Conservation (phyloP, 1,140 invertebrate species). For the Platorchestia sp. region DNA sequence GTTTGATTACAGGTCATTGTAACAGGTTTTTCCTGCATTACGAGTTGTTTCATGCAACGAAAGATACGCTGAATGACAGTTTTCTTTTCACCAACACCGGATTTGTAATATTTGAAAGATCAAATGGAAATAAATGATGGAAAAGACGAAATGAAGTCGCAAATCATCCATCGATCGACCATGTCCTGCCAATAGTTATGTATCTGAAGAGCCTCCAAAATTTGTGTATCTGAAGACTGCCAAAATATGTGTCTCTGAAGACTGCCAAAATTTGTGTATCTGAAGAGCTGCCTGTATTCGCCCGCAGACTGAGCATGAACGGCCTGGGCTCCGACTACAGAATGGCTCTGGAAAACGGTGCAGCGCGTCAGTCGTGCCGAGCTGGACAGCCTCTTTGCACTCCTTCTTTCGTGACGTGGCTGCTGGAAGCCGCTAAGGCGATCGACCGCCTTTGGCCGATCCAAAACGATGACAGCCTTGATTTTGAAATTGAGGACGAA, state of each 20-base stretch:
- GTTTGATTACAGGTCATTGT: too few species aligned
- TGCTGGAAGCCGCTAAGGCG: conserved; percentile 11
- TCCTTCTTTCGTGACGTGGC: conserved; percentile 4
- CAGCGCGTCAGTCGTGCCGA: neutral
- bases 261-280: neutral
- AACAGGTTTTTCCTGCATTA: too few species aligned
- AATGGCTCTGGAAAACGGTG: neutral
- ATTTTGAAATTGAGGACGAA: neutral
- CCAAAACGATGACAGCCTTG: neutral
- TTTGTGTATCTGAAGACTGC: conserved; percentile 5
- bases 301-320: conserved; percentile 3
- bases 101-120: neutral
- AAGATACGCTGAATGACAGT: too few species aligned
- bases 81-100: neutral
- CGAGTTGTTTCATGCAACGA: too few species aligned
- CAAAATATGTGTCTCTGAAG: conserved; percentile 10
- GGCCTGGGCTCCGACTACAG: conserved; percentile 3
- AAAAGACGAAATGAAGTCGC: neutral
- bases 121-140: neutral
- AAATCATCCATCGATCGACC: neutral
- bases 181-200: neutral
- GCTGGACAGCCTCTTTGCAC: neutral
- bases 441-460: neutral
- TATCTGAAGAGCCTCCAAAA: conserved; percentile 20
- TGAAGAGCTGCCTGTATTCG: conserved; percentile 33